Evolutionary conservation across 2,113 vertebrate species (phyloP).

Genomic region (Alectura lathami): DNA sequence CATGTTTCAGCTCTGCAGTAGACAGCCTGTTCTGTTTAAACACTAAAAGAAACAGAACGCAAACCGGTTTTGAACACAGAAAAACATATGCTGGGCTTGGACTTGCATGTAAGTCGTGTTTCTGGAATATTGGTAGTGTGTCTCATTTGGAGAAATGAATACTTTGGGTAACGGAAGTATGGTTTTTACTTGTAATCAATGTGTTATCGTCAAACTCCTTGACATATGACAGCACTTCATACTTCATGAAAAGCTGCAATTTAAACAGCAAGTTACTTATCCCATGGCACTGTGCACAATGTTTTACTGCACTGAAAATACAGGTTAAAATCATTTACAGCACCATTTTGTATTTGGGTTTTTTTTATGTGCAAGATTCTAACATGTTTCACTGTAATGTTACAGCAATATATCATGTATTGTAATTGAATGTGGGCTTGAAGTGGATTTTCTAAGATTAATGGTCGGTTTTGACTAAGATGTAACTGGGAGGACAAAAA

Average conservation of each 20-base stretch:
- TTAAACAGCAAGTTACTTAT: constrained; percentile 22
- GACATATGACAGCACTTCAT: constrained; percentile 31
- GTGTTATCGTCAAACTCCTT: constrained; percentile 45
- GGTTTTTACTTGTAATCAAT: constrained; percentile 40
- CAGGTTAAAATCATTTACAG: constrained; percentile 39
- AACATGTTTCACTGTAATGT: constrained; percentile 41
- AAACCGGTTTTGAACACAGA: constrained; percentile 35
- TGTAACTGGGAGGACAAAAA: background rate
- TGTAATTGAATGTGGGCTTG: constrained; percentile 60
- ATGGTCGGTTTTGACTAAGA: constrained; percentile 63
- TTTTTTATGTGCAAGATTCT: constrained; percentile 58
- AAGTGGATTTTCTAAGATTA: constrained; percentile 71
- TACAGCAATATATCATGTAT: constrained; percentile 50
- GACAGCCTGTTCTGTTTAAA: constrained; percentile 55
- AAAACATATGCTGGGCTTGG: constrained; percentile 52
- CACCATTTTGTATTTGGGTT: constrained; percentile 62
- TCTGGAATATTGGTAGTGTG: constrained; percentile 35
- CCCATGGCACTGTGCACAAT: constrained; percentile 59
- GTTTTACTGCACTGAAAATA: constrained; percentile 61
- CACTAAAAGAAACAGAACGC: constrained; percentile 50
- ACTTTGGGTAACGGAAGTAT: constrained; percentile 47
- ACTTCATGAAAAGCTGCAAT: constrained; percentile 45
- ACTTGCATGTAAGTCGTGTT: constrained; percentile 46
- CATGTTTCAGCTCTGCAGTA: constrained; percentile 48
- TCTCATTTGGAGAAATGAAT: constrained; percentile 45